These are phyloP conservation scores for Harlomillsia oculata DNA, from an alignment of 1,140 invertebrate species.

Conservation along the genomic window DNA sequence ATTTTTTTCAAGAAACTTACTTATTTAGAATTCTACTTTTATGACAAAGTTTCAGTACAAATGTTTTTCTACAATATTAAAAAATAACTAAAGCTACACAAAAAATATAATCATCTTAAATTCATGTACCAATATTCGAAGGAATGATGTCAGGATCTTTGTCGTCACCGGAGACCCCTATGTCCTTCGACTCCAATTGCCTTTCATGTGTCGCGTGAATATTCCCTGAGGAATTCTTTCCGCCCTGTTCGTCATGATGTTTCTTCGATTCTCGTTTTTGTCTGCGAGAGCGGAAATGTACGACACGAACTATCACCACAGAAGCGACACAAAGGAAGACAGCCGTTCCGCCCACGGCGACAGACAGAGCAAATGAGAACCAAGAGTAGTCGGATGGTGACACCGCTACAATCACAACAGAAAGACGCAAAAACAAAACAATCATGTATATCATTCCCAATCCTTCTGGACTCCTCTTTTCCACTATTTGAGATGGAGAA, in stretches of 20 bases:
- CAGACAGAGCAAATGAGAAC: conserved; percentile 35
- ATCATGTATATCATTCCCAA: too few relatives aligned
- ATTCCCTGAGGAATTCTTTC: conserved; percentile 28
- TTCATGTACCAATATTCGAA: conserved; percentile 34
- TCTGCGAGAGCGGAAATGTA: conserved; percentile 30
- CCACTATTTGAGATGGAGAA: too few relatives aligned
- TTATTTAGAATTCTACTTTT: too few relatives aligned
- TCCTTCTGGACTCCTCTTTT: too few relatives aligned
- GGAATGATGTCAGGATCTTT: conserved; percentile 36
- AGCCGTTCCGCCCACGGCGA: conserved; percentile 33
- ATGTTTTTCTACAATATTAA: too few relatives aligned
- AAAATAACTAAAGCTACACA: too few relatives aligned
- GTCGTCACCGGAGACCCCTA: conserved; percentile 29
- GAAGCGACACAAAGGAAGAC: conserved; percentile 34
- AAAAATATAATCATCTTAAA: too few relatives aligned
- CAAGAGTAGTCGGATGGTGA: conserved; percentile 32
- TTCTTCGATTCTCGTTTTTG: conserved; percentile 32
- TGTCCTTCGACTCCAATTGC: conserved; percentile 26
- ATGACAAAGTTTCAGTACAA: too few relatives aligned
- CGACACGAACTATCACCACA: conserved; percentile 26
- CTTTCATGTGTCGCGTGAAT: conserved; percentile 21
- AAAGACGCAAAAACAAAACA: too few relatives aligned
- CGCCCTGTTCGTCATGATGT: conserved; percentile 18
- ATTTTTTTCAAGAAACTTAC: too few relatives aligned
- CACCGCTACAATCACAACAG: conserved; percentile 29